A percentile compares a stretch with the other conserved stretches of the same genome.
These are phyloP conservation scores for Phenacoccus solenopsis DNA, from an alignment of 1,140 invertebrate species.

Conservation along the genomic window DNA sequence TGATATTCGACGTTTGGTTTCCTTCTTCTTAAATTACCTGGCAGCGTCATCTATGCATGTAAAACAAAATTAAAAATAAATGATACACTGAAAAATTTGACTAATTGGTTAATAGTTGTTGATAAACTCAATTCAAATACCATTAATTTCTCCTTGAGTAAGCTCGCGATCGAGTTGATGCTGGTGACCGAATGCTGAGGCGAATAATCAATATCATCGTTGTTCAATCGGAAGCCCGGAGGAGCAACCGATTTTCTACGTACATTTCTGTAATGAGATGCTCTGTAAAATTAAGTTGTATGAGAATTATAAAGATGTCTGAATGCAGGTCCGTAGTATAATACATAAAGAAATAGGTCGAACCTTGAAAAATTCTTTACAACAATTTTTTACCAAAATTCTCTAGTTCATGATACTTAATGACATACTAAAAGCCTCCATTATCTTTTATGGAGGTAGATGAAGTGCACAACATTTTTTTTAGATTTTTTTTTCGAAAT, in stretches of 20 bases:
- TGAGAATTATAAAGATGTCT: too few species aligned
- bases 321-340: too few species aligned
- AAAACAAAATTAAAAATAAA: neutral
- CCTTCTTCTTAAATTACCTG: conserved; percentile 35
- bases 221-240: conserved; percentile 26
- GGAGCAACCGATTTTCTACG: conserved; percentile 37
- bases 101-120: neutral
- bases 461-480: too few species aligned
- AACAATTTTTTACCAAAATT: too few species aligned
- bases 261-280: conserved; percentile 26
- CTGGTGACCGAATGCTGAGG: conserved; percentile 63
- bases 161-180: conserved; percentile 65
- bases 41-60: conserved; percentile 37
- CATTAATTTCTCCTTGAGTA: conserved; percentile 67
- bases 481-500: too few species aligned
- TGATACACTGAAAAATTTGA: neutral
- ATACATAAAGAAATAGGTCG: too few species aligned
- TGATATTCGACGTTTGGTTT: conserved; percentile 48
- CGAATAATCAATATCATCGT: conserved; percentile 30
- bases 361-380: too few species aligned
- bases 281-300: neutral
- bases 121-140: conserved; percentile 32
- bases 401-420: too few species aligned
- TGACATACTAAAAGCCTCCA: too few species aligned
- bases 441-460: too few species aligned